These are phyloP conservation scores for Porites evermanni DNA, from an alignment of 92 coral and sea anemone species.

Conservation along the genomic window DNA sequence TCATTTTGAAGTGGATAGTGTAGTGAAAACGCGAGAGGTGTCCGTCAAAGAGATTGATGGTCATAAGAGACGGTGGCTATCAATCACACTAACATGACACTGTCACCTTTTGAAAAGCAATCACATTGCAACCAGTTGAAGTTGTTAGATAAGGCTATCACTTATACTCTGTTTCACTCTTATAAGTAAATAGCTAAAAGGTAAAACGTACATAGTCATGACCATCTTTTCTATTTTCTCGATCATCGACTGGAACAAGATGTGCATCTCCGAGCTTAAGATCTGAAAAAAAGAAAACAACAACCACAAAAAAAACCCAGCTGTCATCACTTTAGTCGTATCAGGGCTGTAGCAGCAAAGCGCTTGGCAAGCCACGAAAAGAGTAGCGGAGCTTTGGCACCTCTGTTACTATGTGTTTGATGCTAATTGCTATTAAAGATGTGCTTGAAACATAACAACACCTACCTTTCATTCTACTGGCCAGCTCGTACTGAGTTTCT, in stretches of 20 bases:
- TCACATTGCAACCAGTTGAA: neutral
- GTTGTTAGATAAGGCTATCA: neutral
- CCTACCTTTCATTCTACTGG: slow-evolving; percentile 88
- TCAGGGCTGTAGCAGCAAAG: too few relatives aligned
- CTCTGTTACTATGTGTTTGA: too few relatives aligned
- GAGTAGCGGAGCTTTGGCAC: neutral
- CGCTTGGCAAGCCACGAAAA: neutral
- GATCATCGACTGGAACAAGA: slow-evolving; percentile 68
- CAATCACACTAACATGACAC: too few relatives aligned
- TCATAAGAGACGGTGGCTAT: too few relatives aligned
- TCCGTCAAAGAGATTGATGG: too few relatives aligned
- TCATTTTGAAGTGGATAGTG: too few relatives aligned
- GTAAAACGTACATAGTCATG: slow-evolving; percentile 65
- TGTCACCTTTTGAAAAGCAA: too few relatives aligned
- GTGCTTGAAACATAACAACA: neutral
- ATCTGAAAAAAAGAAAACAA: slow-evolving; percentile 43
- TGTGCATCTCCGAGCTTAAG: slow-evolving; percentile 88
- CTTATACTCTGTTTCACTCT: neutral
- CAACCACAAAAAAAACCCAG: neutral
- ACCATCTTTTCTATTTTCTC: slow-evolving; percentile 16
- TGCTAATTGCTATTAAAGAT: neutral
- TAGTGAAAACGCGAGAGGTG: too few relatives aligned
- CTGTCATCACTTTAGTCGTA: neutral
- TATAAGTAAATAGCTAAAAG: neutral
- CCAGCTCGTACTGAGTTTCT: slow-evolving; percentile 79